Conservation (phyloP, 2,113 vertebrate species). For the Anarrhichthys ocellatus region DNA sequence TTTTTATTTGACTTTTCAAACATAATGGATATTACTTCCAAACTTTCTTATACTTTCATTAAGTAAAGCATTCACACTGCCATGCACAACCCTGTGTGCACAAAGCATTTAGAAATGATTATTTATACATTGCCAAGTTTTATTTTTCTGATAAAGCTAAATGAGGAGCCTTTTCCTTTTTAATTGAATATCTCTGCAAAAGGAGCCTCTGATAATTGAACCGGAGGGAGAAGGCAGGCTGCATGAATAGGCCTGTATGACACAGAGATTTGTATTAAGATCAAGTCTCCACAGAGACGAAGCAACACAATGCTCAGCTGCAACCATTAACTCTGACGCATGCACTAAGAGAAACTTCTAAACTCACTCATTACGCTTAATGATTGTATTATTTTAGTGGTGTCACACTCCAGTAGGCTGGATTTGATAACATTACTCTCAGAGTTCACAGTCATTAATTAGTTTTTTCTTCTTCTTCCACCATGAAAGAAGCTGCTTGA, state of each 20-base stretch:
- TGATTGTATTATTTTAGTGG: conserved; percentile 79
- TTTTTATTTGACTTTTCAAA: background rate
- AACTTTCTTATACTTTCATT: conserved; percentile 15
- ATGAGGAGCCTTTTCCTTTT: conserved; percentile 58
- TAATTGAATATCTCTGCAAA: conserved; percentile 76
- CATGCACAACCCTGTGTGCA: background rate
- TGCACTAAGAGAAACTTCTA: conserved; percentile 74
- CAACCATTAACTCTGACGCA: conserved; percentile 67
- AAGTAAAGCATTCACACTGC: background rate
- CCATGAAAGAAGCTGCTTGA: conserved; percentile 38
- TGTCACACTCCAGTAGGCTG: conserved; percentile 66
- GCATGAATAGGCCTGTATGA: conserved; percentile 75
- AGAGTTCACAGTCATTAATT: conserved; percentile 59
- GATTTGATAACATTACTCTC: conserved; percentile 71
- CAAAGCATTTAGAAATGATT: conserved; percentile 42
- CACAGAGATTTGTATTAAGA: conserved; percentile 83
- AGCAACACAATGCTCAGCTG: conserved; percentile 73
- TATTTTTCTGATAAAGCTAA: conserved; percentile 69
- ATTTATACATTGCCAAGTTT: conserved; percentile 64
- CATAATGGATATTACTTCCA: background rate
- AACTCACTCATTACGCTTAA: conserved; percentile 75
- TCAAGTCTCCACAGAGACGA: conserved; percentile 71
- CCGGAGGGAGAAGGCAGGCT: conserved; percentile 57
- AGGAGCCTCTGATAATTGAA: conserved; percentile 78
- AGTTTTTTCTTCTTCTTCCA: conserved; percentile 41